Conservation (phyloP, 1,140 invertebrate genomes). For the Ridgeia piscesae region DNA sequence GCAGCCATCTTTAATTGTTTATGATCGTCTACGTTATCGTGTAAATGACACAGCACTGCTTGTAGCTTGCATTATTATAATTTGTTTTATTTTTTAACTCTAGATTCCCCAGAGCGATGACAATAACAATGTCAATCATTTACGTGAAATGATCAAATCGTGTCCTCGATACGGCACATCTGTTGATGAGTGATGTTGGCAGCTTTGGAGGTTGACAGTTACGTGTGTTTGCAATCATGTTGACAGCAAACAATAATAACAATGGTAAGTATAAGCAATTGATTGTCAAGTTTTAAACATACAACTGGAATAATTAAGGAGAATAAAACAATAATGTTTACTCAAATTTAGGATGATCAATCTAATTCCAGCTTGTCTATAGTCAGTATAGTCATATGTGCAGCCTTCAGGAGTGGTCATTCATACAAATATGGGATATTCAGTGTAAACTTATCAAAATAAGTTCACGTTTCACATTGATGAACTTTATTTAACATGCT, state of each 20-base stretch:
- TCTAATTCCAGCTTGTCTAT: too few relatives aligned
- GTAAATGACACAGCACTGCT: background rate
- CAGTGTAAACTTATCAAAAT: too few relatives aligned
- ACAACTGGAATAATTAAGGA: too few relatives aligned
- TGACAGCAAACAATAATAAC: background rate
- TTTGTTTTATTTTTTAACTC: background rate
- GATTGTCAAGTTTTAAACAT: too few relatives aligned
- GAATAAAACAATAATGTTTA: too few relatives aligned
- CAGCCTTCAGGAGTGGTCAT: too few relatives aligned
- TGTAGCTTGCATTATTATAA: background rate
- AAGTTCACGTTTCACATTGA: too few relatives aligned
- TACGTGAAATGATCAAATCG: background rate
- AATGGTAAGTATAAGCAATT: background rate
- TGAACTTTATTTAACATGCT: too few relatives aligned
- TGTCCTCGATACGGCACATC: background rate
- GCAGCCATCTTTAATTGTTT: background rate
- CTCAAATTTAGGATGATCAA: too few relatives aligned
- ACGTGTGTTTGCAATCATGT: background rate
- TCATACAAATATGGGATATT: too few relatives aligned
- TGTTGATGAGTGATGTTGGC: background rate
- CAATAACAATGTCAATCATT: background rate
- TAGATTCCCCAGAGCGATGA: background rate
- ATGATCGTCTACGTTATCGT: background rate
- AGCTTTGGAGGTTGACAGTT: background rate
- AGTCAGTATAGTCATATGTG: too few relatives aligned